A percentile compares a stretch with the other conserved stretches of the same genome.
These are phyloP conservation scores for Cyprinodon diabolis DNA, from an alignment of 2,797 vertebrate species.

Conservation along the genomic window DNA sequence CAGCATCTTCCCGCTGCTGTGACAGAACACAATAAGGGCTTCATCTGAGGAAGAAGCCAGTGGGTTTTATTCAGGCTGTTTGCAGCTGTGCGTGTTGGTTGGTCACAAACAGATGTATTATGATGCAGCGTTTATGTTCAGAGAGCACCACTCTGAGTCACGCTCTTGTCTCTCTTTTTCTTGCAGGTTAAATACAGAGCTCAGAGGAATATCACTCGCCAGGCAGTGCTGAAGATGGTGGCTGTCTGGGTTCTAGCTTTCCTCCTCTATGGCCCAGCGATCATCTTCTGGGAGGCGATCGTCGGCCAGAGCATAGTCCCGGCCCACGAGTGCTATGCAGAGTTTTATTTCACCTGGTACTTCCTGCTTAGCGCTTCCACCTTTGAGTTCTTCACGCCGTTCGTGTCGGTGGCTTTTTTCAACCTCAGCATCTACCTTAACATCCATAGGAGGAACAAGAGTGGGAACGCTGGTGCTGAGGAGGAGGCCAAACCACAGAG, in stretches of 20 bases:
- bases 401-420: constrained; percentile 94
- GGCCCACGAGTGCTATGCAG: constrained; percentile 89
- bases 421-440: constrained; percentile 98
- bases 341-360: constrained; percentile 98
- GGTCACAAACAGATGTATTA: constrained; percentile 12
- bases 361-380: constrained; percentile 95
- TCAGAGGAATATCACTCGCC: constrained; percentile 89
- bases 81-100: constrained; percentile 41
- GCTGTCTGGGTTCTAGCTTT: constrained; percentile 93
- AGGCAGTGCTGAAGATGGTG: constrained; percentile 91
- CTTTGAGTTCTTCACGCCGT: constrained; percentile 96
- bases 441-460: constrained; percentile 90
- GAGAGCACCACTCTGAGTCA: constrained; percentile 24
- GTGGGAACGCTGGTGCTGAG: constrained; percentile 72
- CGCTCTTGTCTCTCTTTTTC: constrained; percentile 26
- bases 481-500: constrained; percentile 53
- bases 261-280: constrained; percentile 94
- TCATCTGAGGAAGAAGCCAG: constrained; percentile 27
- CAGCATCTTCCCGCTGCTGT: constrained; percentile 34
- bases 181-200: constrained; percentile 93
- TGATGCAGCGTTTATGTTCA: constrained; percentile 16
- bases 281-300: constrained; percentile 93
- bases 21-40: constrained; percentile 36
- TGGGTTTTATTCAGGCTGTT: constrained; percentile 24
- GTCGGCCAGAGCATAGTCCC: constrained; percentile 88